These are phyloP conservation scores for Platycercus adscitus DNA, from an alignment of 2,113 vertebrate genomes.

Conservation along the genomic window DNA sequence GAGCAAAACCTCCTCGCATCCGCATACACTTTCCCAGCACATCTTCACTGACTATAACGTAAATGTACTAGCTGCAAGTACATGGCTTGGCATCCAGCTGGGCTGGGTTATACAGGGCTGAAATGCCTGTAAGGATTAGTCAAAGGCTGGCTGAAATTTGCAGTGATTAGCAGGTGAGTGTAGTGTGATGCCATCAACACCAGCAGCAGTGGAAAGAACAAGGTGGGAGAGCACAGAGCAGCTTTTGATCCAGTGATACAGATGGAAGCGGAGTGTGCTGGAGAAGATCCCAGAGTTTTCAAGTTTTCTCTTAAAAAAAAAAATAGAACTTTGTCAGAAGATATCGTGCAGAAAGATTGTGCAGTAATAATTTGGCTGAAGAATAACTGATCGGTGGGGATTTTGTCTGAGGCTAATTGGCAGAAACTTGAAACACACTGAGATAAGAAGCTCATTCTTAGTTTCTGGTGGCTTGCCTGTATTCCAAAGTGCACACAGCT, in stretches of 20 bases:
- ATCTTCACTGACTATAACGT: neutral
- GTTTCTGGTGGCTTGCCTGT: neutral
- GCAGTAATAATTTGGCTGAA: neutral
- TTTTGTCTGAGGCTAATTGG: neutral
- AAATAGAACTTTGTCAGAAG: neutral
- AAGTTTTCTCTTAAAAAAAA: neutral
- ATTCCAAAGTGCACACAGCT: neutral
- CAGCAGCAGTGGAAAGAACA: neutral
- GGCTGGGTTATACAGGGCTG: neutral
- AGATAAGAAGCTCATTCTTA: neutral
- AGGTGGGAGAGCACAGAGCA: neutral
- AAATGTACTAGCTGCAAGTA: neutral
- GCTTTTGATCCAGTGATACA: neutral
- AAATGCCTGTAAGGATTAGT: neutral
- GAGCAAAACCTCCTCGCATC: neutral
- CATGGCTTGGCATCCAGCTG: neutral
- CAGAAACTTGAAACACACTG: neutral
- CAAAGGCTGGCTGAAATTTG: neutral
- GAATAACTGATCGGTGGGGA: neutral
- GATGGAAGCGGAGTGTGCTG: neutral
- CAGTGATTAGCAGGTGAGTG: neutral
- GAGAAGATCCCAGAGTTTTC: neutral
- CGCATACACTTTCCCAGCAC: fast-evolving
- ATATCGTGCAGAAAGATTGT: neutral
- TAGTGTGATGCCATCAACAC: neutral